Percentiles rank a stretch among this genome's conserved stretches.
These are phyloP conservation scores for Xenentodon cancila DNA, from an alignment of 2,797 vertebrate genomes.

Conservation along the genomic window DNA sequence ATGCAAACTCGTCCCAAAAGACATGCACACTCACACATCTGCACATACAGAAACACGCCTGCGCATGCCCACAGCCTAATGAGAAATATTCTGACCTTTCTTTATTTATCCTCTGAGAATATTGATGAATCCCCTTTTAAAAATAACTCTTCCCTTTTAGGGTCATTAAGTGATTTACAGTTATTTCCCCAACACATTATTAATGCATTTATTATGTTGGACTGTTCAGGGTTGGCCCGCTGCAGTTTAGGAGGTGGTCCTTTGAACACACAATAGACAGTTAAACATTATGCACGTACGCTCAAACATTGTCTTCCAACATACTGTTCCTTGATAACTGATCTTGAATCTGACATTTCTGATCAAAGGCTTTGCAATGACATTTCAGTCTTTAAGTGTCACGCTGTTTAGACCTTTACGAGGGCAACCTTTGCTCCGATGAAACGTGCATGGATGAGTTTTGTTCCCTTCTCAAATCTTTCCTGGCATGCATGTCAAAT, in stretches of 20 bases:
- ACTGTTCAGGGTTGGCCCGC: constrained; percentile 56
- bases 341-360: constrained; percentile 45
- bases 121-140: constrained; percentile 84
- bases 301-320: constrained; percentile 26
- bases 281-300: constrained; percentile 32
- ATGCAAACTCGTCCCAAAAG: constrained; percentile 29
- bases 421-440: constrained; percentile 43
- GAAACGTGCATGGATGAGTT: constrained; percentile 64
- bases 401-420: constrained; percentile 38
- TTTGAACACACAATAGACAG: constrained; percentile 49
- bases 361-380: constrained; percentile 59
- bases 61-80: constrained; percentile 72
- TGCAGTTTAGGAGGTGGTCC: constrained; percentile 53
- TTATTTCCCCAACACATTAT: constrained; percentile 80
- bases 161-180: constrained; percentile 85
- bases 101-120: constrained; percentile 79
- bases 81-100: constrained; percentile 83
- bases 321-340: constrained; percentile 28
- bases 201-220: constrained; percentile 80
- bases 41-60: constrained; percentile 24
- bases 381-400: constrained; percentile 56
- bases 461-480: constrained; percentile 43
- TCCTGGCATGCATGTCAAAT: constrained; percentile 60
- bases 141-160: constrained; percentile 82
- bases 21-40: constrained; percentile 40